Evolutionary conservation across 2,888 invertebrate species (phyloP).

Genomic region (Cacoxenus indagator): DNA sequence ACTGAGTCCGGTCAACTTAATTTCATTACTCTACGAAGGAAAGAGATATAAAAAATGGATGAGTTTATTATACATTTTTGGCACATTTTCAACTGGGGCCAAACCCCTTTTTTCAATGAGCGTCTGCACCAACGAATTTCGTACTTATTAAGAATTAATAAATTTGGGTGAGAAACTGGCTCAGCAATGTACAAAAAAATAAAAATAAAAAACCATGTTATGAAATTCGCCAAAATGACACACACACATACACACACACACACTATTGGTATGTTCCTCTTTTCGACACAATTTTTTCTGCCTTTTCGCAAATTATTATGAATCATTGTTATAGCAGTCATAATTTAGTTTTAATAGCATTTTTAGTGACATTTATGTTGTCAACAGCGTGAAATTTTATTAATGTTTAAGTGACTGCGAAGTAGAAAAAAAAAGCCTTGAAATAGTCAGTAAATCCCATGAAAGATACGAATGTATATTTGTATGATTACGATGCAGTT

Average conservation of each 20-base stretch:
- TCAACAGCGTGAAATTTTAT: slow-evolving; percentile 58
- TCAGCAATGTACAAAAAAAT: slow-evolving; percentile 29
- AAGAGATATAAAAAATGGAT: not conserved
- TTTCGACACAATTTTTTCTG: not conserved
- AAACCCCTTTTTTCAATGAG: not conserved
- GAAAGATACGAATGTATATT: not conserved
- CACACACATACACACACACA: no score
- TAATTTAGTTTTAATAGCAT: slow-evolving; percentile 62
- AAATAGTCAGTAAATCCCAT: slow-evolving; percentile 48
- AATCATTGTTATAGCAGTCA: slow-evolving; percentile 61
- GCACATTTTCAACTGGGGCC: no score
- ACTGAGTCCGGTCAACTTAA: slow-evolving; percentile 54
- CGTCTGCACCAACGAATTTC: not conserved
- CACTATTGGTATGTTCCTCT: slow-evolving; percentile 29
- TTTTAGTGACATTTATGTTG: slow-evolving; percentile 62
- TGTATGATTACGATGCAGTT: slow-evolving; percentile 30
- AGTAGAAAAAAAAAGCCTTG: slow-evolving; percentile 49
- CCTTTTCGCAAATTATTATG: slow-evolving; percentile 36
- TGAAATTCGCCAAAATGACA: slow-evolving; percentile 49
- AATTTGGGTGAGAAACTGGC: slow-evolving; percentile 42
- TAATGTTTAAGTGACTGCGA: slow-evolving; percentile 42
- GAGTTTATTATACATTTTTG: no score
- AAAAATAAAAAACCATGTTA: slow-evolving; percentile 22
- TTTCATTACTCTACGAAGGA: slow-evolving; percentile 45
- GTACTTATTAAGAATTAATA: slow-evolving; percentile 52